A percentile compares a stretch with the other conserved stretches of the same genome.
These are phyloP conservation scores for Aplidium turbinatum DNA, from an alignment of 23 tunicate genomes.

Conservation along the genomic window DNA sequence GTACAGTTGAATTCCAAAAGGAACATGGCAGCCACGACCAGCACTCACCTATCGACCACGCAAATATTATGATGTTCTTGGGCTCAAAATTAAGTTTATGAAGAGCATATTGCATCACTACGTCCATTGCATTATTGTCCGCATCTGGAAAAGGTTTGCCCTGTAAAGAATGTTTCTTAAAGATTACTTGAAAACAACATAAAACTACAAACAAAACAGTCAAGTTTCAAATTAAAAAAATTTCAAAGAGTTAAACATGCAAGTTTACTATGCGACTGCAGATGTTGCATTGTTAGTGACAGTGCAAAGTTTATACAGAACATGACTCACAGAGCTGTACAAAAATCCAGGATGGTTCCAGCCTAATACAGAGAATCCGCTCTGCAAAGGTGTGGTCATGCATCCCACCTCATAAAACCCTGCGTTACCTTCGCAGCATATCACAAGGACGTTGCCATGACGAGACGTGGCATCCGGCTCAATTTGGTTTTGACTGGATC, in stretches of 20 bases:
- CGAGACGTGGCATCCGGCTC: too few species aligned
- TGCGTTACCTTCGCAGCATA: conserved; percentile 97
- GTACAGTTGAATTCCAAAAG: too few species aligned
- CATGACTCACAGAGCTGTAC: conserved; percentile 53
- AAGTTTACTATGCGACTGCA: neutral
- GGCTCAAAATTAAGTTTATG: conserved; percentile 69
- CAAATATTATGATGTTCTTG: conserved; percentile 70
- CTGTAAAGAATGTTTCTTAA: too few species aligned
- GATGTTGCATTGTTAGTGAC: neutral
- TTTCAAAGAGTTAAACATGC: too few species aligned
- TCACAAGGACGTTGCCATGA: conserved; percentile 51
- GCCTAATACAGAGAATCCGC: conserved; percentile 84
- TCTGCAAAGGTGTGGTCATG: conserved; percentile 68
- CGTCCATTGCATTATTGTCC: conserved; percentile 78
- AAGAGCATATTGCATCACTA: conserved; percentile 85
- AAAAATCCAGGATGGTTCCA: conserved; percentile 96
- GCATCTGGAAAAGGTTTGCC: conserved; percentile 93
- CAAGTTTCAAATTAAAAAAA: too few species aligned
- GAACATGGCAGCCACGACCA: too few species aligned
- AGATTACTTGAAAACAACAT: too few species aligned
- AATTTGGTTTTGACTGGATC: too few species aligned
- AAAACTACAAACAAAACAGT: too few species aligned
- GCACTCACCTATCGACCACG: conserved; percentile 93
- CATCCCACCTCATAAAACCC: conserved; percentile 96
- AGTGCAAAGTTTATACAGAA: neutral